Evolutionary conservation across 2,888 invertebrate species (phyloP).

Genomic region (Noctua janthina): DNA sequence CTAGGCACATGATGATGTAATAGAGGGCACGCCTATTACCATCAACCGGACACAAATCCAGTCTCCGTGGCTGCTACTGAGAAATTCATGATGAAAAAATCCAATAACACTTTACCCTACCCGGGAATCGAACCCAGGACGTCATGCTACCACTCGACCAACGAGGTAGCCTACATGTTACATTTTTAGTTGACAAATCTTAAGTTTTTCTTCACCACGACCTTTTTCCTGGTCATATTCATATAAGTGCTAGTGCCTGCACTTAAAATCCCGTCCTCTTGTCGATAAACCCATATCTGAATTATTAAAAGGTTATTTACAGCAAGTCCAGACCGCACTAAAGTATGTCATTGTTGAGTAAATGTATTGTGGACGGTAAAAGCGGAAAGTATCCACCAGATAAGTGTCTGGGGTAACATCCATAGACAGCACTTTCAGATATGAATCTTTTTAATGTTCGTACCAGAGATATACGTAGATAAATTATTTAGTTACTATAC

Average conservation of each 20-base stretch:
- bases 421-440: neutral
- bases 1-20: too few relatives aligned
- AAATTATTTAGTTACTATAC: too few relatives aligned
- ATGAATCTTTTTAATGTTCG: too few relatives aligned
- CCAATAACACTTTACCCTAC: too few relatives aligned
- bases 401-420: neutral
- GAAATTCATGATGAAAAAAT: too few relatives aligned
- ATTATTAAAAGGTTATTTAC: neutral
- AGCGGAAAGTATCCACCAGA: neutral
- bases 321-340: neutral
- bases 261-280: neutral
- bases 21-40: too few relatives aligned
- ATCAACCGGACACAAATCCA: too few relatives aligned
- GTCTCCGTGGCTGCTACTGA: too few relatives aligned
- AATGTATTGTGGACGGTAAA: neutral
- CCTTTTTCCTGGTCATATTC: neutral
- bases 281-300: neutral
- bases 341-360: neutral
- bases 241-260: neutral
- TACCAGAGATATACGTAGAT: too few relatives aligned
- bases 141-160: too few relatives aligned
- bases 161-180: too few relatives aligned
- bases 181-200: neutral
- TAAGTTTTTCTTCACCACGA: neutral
- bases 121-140: too few relatives aligned